Evolutionary conservation across 2,888 invertebrate species (phyloP).

Genomic region (Epistrophella euchroma): DNA sequence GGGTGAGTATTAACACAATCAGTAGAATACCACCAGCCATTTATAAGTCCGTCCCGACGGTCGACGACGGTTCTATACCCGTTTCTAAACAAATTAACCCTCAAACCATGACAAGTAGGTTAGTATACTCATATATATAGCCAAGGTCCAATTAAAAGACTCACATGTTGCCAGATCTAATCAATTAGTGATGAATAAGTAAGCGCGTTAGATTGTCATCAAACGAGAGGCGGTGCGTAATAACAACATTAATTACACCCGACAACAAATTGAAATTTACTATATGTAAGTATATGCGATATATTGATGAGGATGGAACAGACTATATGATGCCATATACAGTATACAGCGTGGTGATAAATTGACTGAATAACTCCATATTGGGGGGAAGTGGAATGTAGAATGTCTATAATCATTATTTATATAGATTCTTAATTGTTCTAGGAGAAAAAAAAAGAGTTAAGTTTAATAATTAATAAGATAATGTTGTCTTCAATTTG

Average conservation of each 20-base stretch:
- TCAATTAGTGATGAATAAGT: conserved; percentile 75
- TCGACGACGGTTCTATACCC: neutral
- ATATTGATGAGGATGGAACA: conserved; percentile 26
- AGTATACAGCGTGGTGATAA: conserved; percentile 3
- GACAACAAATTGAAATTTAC: conserved; percentile 63
- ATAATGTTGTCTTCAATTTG: conserved; percentile 10
- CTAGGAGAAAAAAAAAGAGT: conserved; percentile 6
- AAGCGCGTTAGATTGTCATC: conserved; percentile 71
- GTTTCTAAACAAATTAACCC: conserved; percentile 61
- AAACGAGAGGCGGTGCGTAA: conserved; percentile 72
- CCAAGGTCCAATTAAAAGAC: conserved; percentile 68
- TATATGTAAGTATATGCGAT: conserved; percentile 1
- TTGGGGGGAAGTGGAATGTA: neutral
- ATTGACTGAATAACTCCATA: neutral
- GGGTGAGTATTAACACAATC: conserved; percentile 70
- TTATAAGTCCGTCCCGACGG: neutral
- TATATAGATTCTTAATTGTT: conserved; percentile 29
- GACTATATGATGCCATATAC: neutral
- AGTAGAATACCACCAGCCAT: conserved; percentile 15
- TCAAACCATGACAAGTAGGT: conserved; percentile 43
- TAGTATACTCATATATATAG: neutral
- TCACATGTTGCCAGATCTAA: conserved; percentile 72
- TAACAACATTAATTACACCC: conserved; percentile 72
- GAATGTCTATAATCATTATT: conserved; percentile 17
- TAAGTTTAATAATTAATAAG: conserved; percentile 7